Conservation (phyloP, 2,113 vertebrate species). For the Lepidiolamprologus cunningtoni region DNA sequence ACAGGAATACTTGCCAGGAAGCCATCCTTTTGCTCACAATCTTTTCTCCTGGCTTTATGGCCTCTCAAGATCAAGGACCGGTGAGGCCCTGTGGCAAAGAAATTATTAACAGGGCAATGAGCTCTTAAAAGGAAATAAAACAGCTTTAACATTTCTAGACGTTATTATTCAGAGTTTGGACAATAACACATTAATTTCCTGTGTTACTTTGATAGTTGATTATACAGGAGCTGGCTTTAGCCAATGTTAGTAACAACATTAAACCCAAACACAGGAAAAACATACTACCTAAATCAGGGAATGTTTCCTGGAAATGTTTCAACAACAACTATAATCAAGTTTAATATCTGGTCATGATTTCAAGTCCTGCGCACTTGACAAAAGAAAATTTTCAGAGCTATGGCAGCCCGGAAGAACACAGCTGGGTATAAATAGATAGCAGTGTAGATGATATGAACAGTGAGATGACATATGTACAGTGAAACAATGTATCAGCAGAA, state of each 20-base stretch:
- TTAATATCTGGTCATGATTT: constrained; percentile 1
- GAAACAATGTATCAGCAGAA: neutral
- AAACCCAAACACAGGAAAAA: neutral
- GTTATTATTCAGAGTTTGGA: neutral
- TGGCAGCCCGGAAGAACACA: neutral
- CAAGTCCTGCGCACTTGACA: neutral
- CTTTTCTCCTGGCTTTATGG: neutral
- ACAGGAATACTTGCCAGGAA: neutral
- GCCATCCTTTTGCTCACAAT: neutral
- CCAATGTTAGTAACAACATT: neutral
- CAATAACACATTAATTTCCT: neutral
- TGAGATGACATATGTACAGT: neutral
- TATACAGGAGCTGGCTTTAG: neutral
- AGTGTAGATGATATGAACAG: neutral
- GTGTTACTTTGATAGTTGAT: neutral
- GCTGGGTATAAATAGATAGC: neutral
- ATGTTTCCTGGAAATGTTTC: neutral
- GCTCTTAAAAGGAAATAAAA: neutral
- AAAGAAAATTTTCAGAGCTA: neutral
- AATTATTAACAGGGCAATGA: neutral
- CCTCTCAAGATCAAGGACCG: neutral
- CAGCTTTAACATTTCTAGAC: neutral
- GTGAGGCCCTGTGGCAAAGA: neutral
- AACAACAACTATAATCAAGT: neutral
- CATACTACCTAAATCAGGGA: neutral